Percentiles rank a stretch among this genome's conserved stretches.
These are phyloP conservation scores for Timema podura DNA, from an alignment of 2,888 invertebrate species.

Conservation along the genomic window DNA sequence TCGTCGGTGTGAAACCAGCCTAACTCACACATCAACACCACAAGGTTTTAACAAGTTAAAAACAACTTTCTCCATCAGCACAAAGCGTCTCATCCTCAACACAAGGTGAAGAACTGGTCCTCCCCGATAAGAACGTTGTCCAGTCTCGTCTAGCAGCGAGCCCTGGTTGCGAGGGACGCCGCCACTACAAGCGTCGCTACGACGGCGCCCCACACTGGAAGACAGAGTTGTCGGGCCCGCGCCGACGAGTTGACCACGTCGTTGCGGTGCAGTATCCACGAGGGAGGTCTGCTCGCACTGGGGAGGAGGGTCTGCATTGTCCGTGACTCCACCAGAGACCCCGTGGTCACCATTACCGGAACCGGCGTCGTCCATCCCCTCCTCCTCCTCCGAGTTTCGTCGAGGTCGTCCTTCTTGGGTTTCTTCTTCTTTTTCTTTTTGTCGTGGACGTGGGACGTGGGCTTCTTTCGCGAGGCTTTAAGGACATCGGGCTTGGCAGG, in stretches of 20 bases:
- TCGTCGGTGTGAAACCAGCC: too few relatives aligned
- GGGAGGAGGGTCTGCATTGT: slow-evolving; percentile 24
- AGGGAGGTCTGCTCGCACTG: slow-evolving; percentile 19
- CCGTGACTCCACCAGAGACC: slow-evolving; percentile 25
- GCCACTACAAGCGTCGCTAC: neutral
- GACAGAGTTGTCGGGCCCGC: slow-evolving; percentile 14
- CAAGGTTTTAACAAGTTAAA: too few relatives aligned
- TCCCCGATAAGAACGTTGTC: too few relatives aligned
- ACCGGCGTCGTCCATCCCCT: neutral
- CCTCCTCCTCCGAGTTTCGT: slow-evolving; percentile 9
- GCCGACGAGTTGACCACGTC: slow-evolving; percentile 18
- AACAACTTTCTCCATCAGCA: too few relatives aligned
- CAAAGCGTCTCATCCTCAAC: too few relatives aligned
- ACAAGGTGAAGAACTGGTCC: too few relatives aligned
- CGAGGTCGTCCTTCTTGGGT: slow-evolving; percentile 17
- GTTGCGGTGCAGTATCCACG: slow-evolving; percentile 25
- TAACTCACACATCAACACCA: too few relatives aligned
- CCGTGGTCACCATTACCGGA: slow-evolving; percentile 18
- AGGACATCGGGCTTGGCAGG: slow-evolving; percentile 21
- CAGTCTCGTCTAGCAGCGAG: too few relatives aligned
- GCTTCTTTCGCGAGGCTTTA: slow-evolving; percentile 18
- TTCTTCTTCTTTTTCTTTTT: slow-evolving; percentile 24
- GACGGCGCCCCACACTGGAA: slow-evolving; percentile 25
- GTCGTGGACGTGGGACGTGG: slow-evolving; percentile 11
- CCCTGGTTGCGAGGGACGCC: neutral